A percentile compares a stretch with the other conserved stretches of the same genome.
These are phyloP conservation scores for Lypha dubia DNA, from an alignment of 2,888 invertebrate genomes.

Conservation along the genomic window DNA sequence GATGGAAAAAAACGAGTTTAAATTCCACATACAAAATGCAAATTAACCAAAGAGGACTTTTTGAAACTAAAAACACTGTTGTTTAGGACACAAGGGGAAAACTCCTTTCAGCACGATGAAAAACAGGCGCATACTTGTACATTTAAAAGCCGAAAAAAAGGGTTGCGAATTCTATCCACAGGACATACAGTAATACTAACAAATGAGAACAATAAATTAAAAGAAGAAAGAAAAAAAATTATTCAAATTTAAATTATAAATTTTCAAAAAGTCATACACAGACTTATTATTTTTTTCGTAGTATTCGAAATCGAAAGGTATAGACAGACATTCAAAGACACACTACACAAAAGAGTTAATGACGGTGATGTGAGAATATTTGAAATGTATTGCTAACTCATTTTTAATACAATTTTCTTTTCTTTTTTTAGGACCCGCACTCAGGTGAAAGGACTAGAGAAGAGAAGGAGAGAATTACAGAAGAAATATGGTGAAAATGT, in stretches of 20 bases:
- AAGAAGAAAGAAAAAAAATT: constrained; percentile 9
- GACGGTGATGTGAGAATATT: too few relatives aligned
- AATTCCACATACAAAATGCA: constrained; percentile 78
- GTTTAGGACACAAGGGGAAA: constrained; percentile 68
- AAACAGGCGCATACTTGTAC: constrained; percentile 24
- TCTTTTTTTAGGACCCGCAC: too few relatives aligned
- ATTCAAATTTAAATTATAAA: constrained; percentile 63
- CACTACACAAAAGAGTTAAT: constrained; percentile 35
- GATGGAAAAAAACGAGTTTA: constrained; percentile 45
- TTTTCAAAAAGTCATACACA: constrained; percentile 64
- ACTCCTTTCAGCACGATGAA: constrained; percentile 76
- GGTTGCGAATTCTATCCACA: constrained; percentile 77
- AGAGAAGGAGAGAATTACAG: too few relatives aligned
- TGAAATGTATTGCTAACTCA: too few relatives aligned
- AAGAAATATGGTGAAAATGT: too few relatives aligned
- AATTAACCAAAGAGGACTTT: constrained; percentile 79
- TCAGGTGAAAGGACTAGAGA: too few relatives aligned
- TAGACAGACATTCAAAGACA: neutral
- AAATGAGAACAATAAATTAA: constrained; percentile 47
- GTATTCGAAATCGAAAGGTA: neutral
- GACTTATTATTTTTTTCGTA: constrained; percentile 39
- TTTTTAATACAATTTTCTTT: too few relatives aligned
- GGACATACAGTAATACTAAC: constrained; percentile 51
- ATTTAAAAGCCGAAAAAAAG: constrained; percentile 75
- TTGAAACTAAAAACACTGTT: constrained; percentile 72